A percentile compares a stretch with the other conserved stretches of the same genome.
Conservation (phyloP, 2,113 vertebrate species). For the Cynopterus brachyotis region DNA sequence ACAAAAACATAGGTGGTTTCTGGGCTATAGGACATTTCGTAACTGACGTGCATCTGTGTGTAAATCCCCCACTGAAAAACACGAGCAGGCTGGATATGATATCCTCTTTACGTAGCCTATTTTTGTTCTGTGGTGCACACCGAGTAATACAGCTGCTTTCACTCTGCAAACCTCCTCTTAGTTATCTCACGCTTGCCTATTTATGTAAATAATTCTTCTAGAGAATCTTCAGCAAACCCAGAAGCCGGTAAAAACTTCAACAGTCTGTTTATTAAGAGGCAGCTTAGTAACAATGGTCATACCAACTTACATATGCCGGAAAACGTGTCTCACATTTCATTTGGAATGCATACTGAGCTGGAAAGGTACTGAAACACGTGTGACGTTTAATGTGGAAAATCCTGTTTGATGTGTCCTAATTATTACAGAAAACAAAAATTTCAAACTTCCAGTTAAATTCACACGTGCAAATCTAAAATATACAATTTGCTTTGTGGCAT, state of each 20-base stretch:
- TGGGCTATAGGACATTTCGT: not conserved
- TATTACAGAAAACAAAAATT: not conserved
- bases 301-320: not conserved
- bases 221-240: not conserved
- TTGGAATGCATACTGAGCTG: not conserved
- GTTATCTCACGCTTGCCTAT: not conserved
- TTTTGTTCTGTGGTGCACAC: not conserved
- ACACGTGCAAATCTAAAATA: not conserved
- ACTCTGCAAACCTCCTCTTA: not conserved
- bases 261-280: not conserved
- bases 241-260: not conserved
- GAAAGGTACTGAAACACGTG: not conserved
- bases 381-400: not conserved
- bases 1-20: constrained; percentile 28
- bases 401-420: not conserved
- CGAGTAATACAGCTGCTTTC: not conserved
- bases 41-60: constrained; percentile 31
- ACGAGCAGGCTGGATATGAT: not conserved
- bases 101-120: not conserved
- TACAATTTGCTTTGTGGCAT: not conserved
- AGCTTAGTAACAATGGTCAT: not conserved
- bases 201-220: not conserved
- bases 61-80: not conserved
- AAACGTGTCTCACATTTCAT: not conserved
- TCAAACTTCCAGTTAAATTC: not conserved